Conservation (phyloP, 2,888 invertebrate genomes). For the Prenolepis imparis region DNA sequence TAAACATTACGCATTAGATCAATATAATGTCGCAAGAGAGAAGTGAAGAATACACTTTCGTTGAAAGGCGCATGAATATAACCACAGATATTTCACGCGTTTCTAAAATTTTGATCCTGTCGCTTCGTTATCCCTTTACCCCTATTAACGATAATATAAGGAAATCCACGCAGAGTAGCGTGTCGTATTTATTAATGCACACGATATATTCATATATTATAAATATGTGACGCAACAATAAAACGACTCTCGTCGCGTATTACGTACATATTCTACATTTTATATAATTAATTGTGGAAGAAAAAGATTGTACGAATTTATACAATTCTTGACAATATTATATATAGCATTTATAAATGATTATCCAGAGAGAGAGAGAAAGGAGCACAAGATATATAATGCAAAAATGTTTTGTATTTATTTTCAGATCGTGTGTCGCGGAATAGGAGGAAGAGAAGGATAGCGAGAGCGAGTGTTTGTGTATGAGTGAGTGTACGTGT, state of each 20-base stretch:
- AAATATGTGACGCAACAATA: not conserved
- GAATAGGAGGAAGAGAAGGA: not conserved
- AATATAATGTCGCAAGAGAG: not conserved
- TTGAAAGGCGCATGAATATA: not conserved
- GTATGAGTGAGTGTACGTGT: not conserved
- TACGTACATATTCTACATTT: not conserved
- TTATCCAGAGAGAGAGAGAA: not conserved
- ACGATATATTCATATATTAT: not conserved
- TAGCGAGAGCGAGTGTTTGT: not conserved
- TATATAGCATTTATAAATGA: no score
- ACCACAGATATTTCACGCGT: not conserved
- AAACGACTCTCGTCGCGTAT: not conserved
- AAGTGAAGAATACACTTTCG: not conserved
- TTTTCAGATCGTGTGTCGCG: not conserved
- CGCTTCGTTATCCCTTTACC: slow-evolving; percentile 26
- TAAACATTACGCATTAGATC: not conserved
- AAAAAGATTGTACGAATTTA: not conserved
- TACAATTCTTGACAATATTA: not conserved
- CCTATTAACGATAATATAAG: not conserved
- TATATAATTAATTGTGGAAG: not conserved
- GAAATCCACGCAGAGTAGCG: not conserved
- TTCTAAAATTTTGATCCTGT: not conserved
- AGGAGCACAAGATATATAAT: not conserved
- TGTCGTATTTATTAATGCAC: not conserved
- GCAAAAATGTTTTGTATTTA: not conserved